Conservation (phyloP, 2,113 vertebrate genomes). For the Uria aalge region DNA sequence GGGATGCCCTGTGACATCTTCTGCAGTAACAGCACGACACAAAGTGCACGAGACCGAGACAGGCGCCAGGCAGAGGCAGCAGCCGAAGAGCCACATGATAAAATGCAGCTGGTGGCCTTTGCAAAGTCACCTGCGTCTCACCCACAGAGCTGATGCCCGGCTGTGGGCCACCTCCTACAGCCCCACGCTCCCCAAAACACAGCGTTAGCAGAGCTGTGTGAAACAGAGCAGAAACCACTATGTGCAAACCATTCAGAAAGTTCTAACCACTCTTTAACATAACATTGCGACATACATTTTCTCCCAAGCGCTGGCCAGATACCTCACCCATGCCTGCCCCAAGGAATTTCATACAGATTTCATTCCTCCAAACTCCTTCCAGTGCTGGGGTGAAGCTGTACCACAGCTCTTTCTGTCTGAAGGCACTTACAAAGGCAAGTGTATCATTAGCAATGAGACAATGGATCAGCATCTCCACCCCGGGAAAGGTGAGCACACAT, state of each 20-base stretch:
- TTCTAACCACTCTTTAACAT: not conserved
- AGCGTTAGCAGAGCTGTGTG: not conserved
- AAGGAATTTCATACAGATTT: not conserved
- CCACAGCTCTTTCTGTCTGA: not conserved
- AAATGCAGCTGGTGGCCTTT: not conserved
- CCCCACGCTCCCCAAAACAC: accelerated
- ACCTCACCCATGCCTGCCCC: not conserved
- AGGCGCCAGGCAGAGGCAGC: not conserved
- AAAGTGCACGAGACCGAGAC: accelerated
- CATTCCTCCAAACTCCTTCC: not conserved
- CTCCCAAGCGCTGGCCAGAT: not conserved
- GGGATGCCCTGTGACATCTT: not conserved
- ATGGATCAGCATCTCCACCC: not conserved
- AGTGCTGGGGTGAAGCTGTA: not conserved
- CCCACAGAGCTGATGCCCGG: too few relatives aligned
- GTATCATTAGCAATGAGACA: not conserved
- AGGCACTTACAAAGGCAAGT: not conserved
- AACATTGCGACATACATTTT: not conserved
- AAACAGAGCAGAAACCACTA: not conserved
- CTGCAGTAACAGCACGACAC: not conserved
- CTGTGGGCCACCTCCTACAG: not conserved
- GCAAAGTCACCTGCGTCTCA: not conserved
- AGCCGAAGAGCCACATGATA: not conserved
- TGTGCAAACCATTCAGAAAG: not conserved
- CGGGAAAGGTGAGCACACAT: accelerated